Conservation (phyloP, 2,888 invertebrate species). For the Hyppa rectilinea region DNA sequence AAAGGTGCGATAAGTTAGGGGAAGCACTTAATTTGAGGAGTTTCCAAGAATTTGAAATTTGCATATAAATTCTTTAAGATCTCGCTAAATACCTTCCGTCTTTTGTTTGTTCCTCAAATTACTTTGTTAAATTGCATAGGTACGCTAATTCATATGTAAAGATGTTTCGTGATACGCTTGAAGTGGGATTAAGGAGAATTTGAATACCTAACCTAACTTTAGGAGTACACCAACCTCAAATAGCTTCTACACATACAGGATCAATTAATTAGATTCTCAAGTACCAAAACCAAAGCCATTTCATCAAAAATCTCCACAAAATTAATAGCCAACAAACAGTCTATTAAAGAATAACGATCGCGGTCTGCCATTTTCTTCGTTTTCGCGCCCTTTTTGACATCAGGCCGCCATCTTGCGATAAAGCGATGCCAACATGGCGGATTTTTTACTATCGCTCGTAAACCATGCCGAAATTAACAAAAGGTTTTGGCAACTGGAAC, state of each 20-base stretch:
- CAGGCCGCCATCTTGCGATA: conserved; percentile 78
- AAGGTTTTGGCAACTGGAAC: conserved; percentile 85
- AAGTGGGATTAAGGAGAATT: neutral
- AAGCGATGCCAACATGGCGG: conserved; percentile 81
- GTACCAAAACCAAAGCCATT: conserved; percentile 40
- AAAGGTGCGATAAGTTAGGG: conserved; percentile 56
- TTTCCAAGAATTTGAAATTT: conserved; percentile 64
- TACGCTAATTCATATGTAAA: conserved; percentile 51
- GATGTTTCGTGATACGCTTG: conserved; percentile 32
- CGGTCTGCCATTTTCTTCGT: conserved; percentile 69
- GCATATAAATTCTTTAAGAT: conserved; percentile 62
- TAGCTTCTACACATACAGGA: conserved; percentile 12
- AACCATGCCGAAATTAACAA: conserved; percentile 87
- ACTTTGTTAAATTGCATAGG: conserved; percentile 32
- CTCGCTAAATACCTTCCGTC: conserved; percentile 47
- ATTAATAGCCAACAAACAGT: conserved; percentile 74
- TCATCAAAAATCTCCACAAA: conserved; percentile 62
- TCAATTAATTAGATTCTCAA: conserved; percentile 31
- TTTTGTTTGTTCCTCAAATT: conserved; percentile 52
- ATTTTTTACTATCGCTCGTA: conserved; percentile 82
- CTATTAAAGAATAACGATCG: conserved; percentile 77
- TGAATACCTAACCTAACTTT: conserved; percentile 1
- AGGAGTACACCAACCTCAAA: neutral
- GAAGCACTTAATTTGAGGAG: conserved; percentile 49
- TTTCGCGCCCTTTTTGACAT: conserved; percentile 81